Base-by-base conservation (phyloP, 2,888 invertebrate genomes). In the Tridacna crocea region DNA sequence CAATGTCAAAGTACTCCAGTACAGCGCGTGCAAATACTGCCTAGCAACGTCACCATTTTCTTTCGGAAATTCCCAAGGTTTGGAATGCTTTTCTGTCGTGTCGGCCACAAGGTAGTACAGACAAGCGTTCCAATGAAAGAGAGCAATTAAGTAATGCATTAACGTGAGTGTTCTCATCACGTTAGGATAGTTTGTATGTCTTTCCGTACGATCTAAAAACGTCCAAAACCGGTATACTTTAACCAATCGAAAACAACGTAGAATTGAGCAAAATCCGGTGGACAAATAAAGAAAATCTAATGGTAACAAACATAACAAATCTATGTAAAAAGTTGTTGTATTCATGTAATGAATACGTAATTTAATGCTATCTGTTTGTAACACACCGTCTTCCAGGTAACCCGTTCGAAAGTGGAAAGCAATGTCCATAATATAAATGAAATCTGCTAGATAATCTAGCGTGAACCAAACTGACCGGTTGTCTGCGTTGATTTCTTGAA, bases 41-140 rank as follows among this genome's bases (percentile, higher is more conserved):
- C 93, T 98, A 36, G 91, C 80, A n/a, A 92, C 90, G 77, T 90
- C 85, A n/a, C 90, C 87, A 60, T 89, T 84, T 72, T 92, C 91
- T 79, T 90, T 90, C 60, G 92, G 92, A 80, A 91, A 90, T 47
- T 77, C 77, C 93, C 92, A 93, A 11, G 88, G 82, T 22, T 87
- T 88, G 4, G 89, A 84, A 6, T 81, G 72, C 13, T 88, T 97
- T 95, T 98, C 98, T 36, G 86, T 70, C 66, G 84, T 80, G 24
- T 83, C 87, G 22, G 90, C 91, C 70, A 94, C 92, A 36, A 99
- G 97, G 96, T 98, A 98, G 96, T 98, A 99, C 95, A 99, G 96
- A 96, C 99, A 99, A 94, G 99, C 99, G 95, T 99, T 99, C 99
- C 99, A 99, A 96, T 99, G 99, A 96, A 99, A 99, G 95, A 99